Percentiles rank a stretch among this genome's conserved stretches.
Conservation (phyloP, 2,797 vertebrate genomes). For the Pseudochirops corinnae region DNA sequence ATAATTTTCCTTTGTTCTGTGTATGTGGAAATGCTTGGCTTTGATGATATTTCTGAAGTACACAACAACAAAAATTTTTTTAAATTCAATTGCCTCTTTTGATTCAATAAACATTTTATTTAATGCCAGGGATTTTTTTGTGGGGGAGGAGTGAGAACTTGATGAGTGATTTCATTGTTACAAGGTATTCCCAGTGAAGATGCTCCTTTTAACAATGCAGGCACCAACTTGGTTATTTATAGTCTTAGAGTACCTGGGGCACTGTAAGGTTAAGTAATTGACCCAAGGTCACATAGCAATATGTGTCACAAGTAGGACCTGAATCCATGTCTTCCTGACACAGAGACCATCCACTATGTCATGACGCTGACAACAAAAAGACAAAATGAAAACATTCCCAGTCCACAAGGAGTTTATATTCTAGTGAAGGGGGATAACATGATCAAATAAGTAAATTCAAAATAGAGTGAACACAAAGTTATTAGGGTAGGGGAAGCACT, state of each 20-base stretch:
- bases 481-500: neutral
- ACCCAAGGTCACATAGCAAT: neutral
- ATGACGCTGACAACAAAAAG: neutral
- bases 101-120: neutral
- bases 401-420: neutral
- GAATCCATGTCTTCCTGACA: neutral
- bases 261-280: neutral
- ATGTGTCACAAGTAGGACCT: neutral
- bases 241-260: neutral
- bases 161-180: neutral
- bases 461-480: neutral
- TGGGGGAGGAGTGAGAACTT: neutral
- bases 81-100: neutral
- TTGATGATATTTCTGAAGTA: neutral
- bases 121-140: neutral
- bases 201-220: neutral
- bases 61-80: neutral
- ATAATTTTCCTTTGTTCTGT: neutral
- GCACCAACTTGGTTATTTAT: neutral
- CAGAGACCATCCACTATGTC: neutral
- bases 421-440: neutral
- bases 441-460: neutral
- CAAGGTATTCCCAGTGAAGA: neutral
- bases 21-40: neutral
- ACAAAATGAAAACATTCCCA: neutral